Evolutionary conservation across 1,140 invertebrate genomes (phyloP).

Genomic region (Caenorhabditis elegans): WBcel235 BX284605.5:2536001-2536500

Average conservation of each 20-base stretch:
- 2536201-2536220: neutral
- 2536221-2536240: neutral
- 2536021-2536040: neutral
- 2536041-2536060: neutral
- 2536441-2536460: too few species aligned
- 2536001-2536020: neutral
- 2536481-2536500: too few species aligned
- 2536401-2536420: neutral
- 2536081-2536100: neutral
- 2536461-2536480: too few species aligned
- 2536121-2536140: neutral
- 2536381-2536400: neutral
- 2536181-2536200: neutral
- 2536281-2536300: neutral
- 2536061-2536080: too few species aligned
- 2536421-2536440: too few species aligned
- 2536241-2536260: neutral
- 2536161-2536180: neutral
- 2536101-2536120: neutral
- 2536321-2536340: neutral
- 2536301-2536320: neutral
- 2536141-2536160: neutral
- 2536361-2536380: neutral
- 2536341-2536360: neutral
- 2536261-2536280: neutral